Evolutionary conservation across 1,140 invertebrate species (phyloP), one percentile per base, ranked within the genome.

Genomic region (Drosophila ananassae): DNA sequence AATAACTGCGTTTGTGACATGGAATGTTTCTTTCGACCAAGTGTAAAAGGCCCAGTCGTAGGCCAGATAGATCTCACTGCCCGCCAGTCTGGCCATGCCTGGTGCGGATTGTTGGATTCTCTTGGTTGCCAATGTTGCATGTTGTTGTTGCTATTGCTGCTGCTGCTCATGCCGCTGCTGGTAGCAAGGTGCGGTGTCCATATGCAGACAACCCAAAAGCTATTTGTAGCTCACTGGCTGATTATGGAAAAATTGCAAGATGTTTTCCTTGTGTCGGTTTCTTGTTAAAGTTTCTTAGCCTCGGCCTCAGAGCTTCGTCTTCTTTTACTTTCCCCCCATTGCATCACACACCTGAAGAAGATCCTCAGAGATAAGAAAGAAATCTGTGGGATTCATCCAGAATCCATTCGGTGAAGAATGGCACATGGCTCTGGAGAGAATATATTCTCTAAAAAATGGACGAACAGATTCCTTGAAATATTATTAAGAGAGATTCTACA

Each of bases 1-100:
- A 89, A 89, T 90, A 89, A 90, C 84, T 90, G 84, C 84, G 80
- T 85, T 81, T 89, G 67, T 89, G 84, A 89, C 84, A 89, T 81
- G 83, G 79, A 89, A 89, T 87, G 82, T 73, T 63, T 72, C 59
- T 66, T 77, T 50, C 37, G 54, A 50, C 66, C 78, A 57, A 75
- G 77, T 76, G 66, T 62, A 61, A 71, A 44, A 71, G 57, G 71
- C 71, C 77, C 59, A 81, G 77, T 76, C 72, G 44, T 64, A 60
- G 77, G 75, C 75, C 51, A 81, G 73, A 81, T 81, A 81, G 73
- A 81, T 81, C 80, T 84, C 73, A 80, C 77, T 77, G 81, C 61
- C 73, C 75, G 81, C 41, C 77, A 46, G 76, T 79, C 76, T 87
- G 78, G 74, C 83, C 82, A 81, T 87, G 82, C 85, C 81, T 87